A percentile compares a stretch with the other conserved stretches of the same genome.
phyloP scores from a whole-genome alignment of 2,797 vertebrate species.

The Sebastes vulpes region DNA sequence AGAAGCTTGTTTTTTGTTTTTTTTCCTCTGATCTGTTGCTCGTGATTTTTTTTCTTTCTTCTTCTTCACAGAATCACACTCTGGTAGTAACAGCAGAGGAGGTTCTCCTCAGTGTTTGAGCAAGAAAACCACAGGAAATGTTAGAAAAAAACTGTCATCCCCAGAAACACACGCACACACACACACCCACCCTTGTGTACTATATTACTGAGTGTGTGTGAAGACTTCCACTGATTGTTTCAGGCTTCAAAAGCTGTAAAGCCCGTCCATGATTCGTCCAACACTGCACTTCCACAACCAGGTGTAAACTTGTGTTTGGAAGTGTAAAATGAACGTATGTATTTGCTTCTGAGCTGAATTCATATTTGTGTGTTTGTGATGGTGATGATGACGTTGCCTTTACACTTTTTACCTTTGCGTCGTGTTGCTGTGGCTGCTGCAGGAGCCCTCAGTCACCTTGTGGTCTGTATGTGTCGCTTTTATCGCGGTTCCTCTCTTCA shows the following conservation, averaged over 20 bases:
- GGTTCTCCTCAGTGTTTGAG: conserved; percentile 25
- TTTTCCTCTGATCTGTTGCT: not conserved
- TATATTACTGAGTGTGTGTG: not conserved
- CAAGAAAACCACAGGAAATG: conserved; percentile 48
- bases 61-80: conserved; percentile 7
- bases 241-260: not conserved
- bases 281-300: not conserved
- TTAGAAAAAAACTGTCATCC: conserved; percentile 15
- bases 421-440: conserved; percentile 26
- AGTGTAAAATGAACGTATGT: not conserved
- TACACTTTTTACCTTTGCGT: conserved; percentile 25
- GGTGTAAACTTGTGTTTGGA: not conserved
- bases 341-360: not conserved
- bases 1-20: not conserved
- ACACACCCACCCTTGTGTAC: not conserved
- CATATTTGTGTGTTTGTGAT: not conserved
- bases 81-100: not conserved
- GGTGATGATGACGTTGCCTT: conserved; percentile 13
- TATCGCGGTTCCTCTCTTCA: conserved; percentile 77
- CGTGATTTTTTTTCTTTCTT: not conserved
- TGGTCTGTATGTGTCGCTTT: conserved; percentile 59
- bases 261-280: not conserved
- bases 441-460: conserved; percentile 55
- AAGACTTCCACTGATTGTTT: not conserved
- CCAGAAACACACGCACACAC: not conserved